phyloP scores from a whole-genome alignment of 2,888 invertebrate genomes.

The Idaea dimidiata region DNA sequence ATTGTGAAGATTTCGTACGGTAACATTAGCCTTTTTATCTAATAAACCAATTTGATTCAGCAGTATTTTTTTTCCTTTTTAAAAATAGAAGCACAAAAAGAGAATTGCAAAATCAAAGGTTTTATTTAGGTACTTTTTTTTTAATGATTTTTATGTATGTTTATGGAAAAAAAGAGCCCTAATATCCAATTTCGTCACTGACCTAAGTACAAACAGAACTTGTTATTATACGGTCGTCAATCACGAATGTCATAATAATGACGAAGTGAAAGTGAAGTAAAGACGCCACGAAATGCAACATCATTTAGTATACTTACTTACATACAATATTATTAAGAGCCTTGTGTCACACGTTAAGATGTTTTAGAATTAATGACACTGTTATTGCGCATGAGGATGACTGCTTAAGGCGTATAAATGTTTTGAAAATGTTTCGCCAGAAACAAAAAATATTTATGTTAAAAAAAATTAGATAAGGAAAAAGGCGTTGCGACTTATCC shows the following conservation, averaged over 20 bases:
- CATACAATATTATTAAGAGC: neutral
- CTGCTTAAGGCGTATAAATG: neutral
- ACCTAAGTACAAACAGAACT: conserved; percentile 14
- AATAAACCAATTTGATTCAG: no score
- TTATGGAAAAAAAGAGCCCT: neutral
- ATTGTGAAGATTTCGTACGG: no score
- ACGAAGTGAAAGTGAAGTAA: conserved; percentile 26
- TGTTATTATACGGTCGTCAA: conserved; percentile 4
- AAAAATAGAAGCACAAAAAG: no score
- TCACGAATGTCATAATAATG: conserved; percentile 7
- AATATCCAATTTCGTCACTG: conserved; percentile 2
- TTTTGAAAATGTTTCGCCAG: no score
- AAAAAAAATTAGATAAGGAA: no score
- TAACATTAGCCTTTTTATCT: no score
- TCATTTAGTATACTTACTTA: conserved; percentile 7
- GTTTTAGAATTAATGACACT: neutral
- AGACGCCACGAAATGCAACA: conserved; percentile 20
- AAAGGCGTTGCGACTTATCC: no score
- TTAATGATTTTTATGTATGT: no score
- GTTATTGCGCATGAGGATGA: neutral
- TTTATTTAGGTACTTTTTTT: no score
- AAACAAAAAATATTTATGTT: no score
- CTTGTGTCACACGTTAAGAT: neutral
- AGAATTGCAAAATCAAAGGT: no score
- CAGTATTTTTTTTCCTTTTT: no score